phyloP scores from a whole-genome alignment of 2,797 vertebrate species.

The Mus spretus region DNA sequence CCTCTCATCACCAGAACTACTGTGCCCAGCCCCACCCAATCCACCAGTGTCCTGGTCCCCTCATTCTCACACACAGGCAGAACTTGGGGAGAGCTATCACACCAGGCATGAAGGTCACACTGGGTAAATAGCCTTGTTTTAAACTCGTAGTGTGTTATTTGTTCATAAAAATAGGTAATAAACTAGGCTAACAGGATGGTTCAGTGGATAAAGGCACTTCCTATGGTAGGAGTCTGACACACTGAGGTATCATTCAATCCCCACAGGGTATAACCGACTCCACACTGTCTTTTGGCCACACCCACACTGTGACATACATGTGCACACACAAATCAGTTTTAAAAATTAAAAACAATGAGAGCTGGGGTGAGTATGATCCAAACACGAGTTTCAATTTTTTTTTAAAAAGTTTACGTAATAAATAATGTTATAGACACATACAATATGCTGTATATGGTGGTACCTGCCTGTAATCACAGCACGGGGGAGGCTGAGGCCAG shows the following conservation, averaged over 20 bases:
- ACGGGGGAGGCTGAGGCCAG: not conserved
- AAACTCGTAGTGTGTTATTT: constrained; percentile 10
- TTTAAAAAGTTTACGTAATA: not conserved
- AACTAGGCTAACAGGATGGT: not conserved
- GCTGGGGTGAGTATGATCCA: not conserved
- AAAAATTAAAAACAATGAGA: not conserved
- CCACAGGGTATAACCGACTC: not conserved
- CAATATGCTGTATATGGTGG: not conserved
- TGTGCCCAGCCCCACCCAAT: not conserved
- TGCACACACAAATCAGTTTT: not conserved
- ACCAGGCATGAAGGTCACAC: not conserved
- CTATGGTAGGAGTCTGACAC: not conserved
- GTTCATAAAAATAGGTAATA: not conserved
- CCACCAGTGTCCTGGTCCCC: not conserved
- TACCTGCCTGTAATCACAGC: not conserved
- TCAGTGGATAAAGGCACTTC: not conserved
- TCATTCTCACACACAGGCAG: not conserved
- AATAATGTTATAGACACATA: constrained; percentile 64
- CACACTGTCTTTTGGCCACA: not conserved
- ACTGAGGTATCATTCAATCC: not conserved
- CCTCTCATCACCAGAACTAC: not conserved
- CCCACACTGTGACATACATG: not conserved
- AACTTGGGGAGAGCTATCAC: not conserved
- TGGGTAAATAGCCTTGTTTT: not conserved
- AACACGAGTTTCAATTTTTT: not conserved